Evolutionary conservation across 2,797 vertebrate genomes (phyloP), one percentile per base, ranked within the genome.

Genomic region (Hybognathus amarus): DNA sequence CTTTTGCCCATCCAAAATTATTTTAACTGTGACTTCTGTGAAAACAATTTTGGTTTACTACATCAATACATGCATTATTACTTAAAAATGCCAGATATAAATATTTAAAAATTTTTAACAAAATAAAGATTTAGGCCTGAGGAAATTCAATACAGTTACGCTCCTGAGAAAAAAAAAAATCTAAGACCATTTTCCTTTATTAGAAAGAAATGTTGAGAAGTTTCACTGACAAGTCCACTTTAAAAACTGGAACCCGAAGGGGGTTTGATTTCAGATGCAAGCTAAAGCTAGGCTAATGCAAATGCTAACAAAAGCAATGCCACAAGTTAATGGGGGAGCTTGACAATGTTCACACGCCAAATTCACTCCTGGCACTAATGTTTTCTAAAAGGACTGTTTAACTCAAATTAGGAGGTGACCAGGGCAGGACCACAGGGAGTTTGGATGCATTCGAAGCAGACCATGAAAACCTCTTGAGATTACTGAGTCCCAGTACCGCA

Each of bases 371-470:
- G 87, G 91, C 83, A 84, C 79, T 74, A 85, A 84, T 82, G 80
- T 80, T 73, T 67, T 77, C 33, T 80, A 91, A 93, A 92, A 91
- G 88, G 90, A 91, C 88, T 91, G 91, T 94, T 95, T 92, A 93
- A 91, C 90, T 87, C 89, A 91, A 91, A 94, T 95, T 94, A 94
- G 91, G 90, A 93, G 94, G 92, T 94, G 93, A 93, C 91, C 83
- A 82, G 92, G 90, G 93, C 89, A 92, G 90, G 90, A 91, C 88
- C 90, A 88, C 80, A 90, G 93, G 93, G 93, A 93, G 91, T 90
- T 93, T 90, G 88, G 89, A 90, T 89, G 91, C 87, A 88, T 82
- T 91, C 88, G 91, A 93, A 77, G 83, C 77, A 85, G 66, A 66
- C 76, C 77, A 69, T 73, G 63, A 20, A 86, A 84, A 88, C 79